A percentile compares a stretch with the other conserved stretches of the same genome.
phyloP scores from a whole-genome alignment of 2,113 vertebrate genomes.

The Danio rerio region DNA sequence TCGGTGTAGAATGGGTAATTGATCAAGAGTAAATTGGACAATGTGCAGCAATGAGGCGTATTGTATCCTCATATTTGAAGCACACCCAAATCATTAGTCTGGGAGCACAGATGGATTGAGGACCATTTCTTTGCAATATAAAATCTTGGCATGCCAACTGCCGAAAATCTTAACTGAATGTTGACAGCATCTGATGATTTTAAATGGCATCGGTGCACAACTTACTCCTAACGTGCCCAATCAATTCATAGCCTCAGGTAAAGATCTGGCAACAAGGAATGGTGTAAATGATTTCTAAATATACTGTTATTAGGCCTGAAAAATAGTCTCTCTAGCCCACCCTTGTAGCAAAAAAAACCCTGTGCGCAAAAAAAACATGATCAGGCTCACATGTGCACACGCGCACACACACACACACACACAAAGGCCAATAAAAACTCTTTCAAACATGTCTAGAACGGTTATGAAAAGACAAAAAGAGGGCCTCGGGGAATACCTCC shows the following conservation, averaged over 20 bases:
- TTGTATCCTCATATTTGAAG: conserved; percentile 65
- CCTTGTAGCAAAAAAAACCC: conserved; percentile 12
- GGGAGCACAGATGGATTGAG: conserved; percentile 53
- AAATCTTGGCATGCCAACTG: conserved; percentile 26
- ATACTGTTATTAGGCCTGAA: conserved; percentile 46
- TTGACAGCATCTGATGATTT: conserved; percentile 7
- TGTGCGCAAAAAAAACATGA: conserved; percentile 35
- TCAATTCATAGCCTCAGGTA: conserved; percentile 53
- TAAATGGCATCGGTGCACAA: conserved; percentile 13
- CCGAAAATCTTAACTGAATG: conserved; percentile 19
- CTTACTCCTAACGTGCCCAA: conserved; percentile 22
- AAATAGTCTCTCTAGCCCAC: conserved; percentile 16
- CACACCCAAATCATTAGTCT: conserved; percentile 62
- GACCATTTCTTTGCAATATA: conserved; percentile 11
- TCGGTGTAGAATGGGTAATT: conserved; percentile 68
- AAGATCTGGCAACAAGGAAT: conserved; percentile 31
- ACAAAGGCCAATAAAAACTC: conserved; percentile 53
- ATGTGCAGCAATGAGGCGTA: conserved; percentile 65
- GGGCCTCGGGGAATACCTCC: conserved; percentile 57
- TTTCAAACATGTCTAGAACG: conserved; percentile 59
- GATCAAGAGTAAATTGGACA: conserved; percentile 76
- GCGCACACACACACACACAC: neutral
- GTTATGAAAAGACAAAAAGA: conserved; percentile 69
- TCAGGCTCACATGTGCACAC: conserved; percentile 27
- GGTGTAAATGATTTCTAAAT: conserved; percentile 46